Evolutionary conservation across 2,797 vertebrate genomes (phyloP), one percentile per base, ranked within the genome.

Genomic region (Xiphophorus birchmanni): DNA sequence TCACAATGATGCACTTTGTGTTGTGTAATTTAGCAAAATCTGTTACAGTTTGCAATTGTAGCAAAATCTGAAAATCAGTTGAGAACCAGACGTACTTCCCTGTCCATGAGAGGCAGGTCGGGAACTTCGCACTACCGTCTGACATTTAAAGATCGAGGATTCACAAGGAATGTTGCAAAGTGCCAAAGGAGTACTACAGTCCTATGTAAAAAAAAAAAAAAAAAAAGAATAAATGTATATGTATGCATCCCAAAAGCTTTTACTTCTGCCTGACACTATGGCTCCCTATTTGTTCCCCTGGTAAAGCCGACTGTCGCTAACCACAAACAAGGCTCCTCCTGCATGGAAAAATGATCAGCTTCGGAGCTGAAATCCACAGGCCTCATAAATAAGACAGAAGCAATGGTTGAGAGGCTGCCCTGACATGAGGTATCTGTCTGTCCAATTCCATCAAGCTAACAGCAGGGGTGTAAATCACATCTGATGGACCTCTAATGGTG

Each of bases 271-370:
- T 76, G 79, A 82, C 77, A 78, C 76, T 67, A 76, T 82, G 67
- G 50, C 65, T 77, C 11, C 73, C 56, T 32, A 63, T 75, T 56
- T 82, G 72, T 73, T 73, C 37, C 17, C 58, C 77, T 4, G 3
- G 74, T 69, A 74, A 76, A 42, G 83, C 76, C 0, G 37, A 71
- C 52, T 23, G 29, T 71, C 52, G 26, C 65, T 67, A 85, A 91
- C 84, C 85, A 74, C 67, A 88, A 56, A 77, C 79, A n/a, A 87
- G 81, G 44, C 78, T 89, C 86, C 90, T 90, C 89, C 89, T 73
- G 93, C 88, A 96, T 95, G 95, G 94, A 95, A 95, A 95, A 96
- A 95, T 92, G 93, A 95, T 96, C 94, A 96, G 89, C 92, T 74
- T 56, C 52, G 86, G 91, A 94, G 93, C 91, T 88, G 91, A 95